Evolutionary conservation across 2,888 invertebrate genomes (phyloP), one percentile per base, ranked within the genome.

Genomic region (Heteropelma amictum): DNA sequence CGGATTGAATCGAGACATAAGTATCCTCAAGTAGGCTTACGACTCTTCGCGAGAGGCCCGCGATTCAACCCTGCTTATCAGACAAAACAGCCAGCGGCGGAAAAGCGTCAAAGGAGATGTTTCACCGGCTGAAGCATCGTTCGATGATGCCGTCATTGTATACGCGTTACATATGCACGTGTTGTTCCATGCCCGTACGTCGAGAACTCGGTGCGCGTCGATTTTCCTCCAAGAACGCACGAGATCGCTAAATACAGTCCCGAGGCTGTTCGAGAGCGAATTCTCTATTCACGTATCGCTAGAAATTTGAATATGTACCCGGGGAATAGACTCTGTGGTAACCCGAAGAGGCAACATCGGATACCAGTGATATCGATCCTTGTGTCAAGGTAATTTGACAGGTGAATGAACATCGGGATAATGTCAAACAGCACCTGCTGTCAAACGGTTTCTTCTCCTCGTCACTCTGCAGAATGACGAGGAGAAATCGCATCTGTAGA

Each of bases 341-440:
- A n/a, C 63, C 64, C 56, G 19, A 45, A 56, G 63, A 10, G 33
- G 54, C 40, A 60, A 54, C 71, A 53, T 64, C 58, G 53, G 45
- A n/a, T 40, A 56, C 83, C 84, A 76, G 82, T 82, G 84, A 86
- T 87, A 87, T 88, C 85, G 88, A 87, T 87, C 87, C 82, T 79
- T 76, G 77, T 77, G 77, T 74, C 71, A 76, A 81, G 81, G 80
- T 79, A 82, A 82, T 79, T 67, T 74, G 76, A 82, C 87, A 87
- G 86, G 86, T 87, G 85, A 87, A 85, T 85, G 82, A 84, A 83
- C 81, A 65, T 65, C 69, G 80, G 79, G 79, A 81, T 81, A 83
- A 83, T 83, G 81, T 80, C 65, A 69, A 76, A 73, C 53, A 71
- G 71, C 60, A 73, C 53, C 54, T 69, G 47, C 82, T 83, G 84